Conservation (phyloP, 2,113 vertebrate species). For the Equus quagga region DNA sequence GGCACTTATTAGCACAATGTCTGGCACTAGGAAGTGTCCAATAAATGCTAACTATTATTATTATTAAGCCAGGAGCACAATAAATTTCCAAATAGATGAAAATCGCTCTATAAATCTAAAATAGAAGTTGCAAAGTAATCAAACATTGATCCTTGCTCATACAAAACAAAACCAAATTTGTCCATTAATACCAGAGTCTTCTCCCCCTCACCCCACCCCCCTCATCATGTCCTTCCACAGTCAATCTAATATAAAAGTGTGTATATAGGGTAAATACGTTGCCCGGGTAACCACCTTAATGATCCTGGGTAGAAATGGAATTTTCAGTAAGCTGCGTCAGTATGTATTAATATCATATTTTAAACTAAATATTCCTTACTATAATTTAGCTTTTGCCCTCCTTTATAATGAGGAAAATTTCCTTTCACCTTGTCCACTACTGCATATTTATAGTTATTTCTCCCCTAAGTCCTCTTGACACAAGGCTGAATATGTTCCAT, state of each 20-base stretch:
- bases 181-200: background rate
- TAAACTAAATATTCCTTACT: background rate
- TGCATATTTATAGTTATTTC: constrained; percentile 31
- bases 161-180: background rate
- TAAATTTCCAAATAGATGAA: background rate
- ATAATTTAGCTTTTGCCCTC: background rate
- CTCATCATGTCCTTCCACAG: background rate
- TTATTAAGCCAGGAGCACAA: background rate
- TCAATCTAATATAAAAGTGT: background rate
- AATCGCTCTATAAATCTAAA: background rate
- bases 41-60: background rate
- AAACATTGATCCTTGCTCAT: background rate
- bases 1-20: background rate
- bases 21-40: background rate
- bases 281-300: background rate
- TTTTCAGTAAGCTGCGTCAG: background rate
- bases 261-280: background rate
- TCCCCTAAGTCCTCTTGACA: constrained; percentile 47
- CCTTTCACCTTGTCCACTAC: background rate
- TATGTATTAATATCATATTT: background rate
- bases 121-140: background rate
- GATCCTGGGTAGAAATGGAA: background rate
- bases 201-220: background rate
- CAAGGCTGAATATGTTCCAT: constrained; percentile 3
- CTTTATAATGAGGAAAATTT: background rate